Evolutionary conservation across 2,888 invertebrate species (phyloP).

Genomic region (Trichogramma evanescens): DNA sequence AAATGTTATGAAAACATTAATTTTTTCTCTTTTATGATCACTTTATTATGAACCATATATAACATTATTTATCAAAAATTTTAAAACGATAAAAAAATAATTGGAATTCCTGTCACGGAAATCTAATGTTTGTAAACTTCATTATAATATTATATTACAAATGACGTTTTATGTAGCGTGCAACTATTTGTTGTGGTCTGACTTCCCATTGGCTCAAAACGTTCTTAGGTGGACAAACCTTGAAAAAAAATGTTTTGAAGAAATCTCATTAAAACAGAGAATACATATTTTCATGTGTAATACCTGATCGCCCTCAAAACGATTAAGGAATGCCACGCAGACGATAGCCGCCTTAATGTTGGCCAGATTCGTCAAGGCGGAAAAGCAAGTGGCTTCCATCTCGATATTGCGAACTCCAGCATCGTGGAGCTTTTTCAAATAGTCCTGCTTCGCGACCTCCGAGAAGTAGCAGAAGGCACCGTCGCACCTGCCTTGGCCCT

Average conservation of each 20-base stretch:
- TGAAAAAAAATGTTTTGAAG: constrained; percentile 30
- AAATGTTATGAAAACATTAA: constrained; percentile 15
- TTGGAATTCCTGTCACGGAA: too few relatives aligned
- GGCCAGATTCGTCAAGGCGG: constrained; percentile 83
- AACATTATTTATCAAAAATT: not conserved
- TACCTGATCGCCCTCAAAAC: constrained; percentile 86
- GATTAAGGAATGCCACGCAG: constrained; percentile 82
- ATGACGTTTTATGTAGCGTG: constrained; percentile 65
- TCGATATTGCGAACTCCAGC: constrained; percentile 86
- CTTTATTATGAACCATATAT: not conserved
- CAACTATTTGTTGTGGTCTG: constrained; percentile 74
- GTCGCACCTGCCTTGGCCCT: constrained; percentile 88
- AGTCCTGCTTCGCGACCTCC: constrained; percentile 76
- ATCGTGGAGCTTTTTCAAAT: constrained; percentile 63
- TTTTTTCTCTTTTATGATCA: not conserved
- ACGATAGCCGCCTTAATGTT: constrained; percentile 82
- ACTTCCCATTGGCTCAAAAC: constrained; percentile 79
- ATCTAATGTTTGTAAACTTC: not conserved
- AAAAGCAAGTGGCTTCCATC: constrained; percentile 89
- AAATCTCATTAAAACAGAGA: not conserved
- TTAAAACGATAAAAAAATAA: not conserved
- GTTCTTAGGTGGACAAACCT: constrained; percentile 76
- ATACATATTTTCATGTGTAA: constrained; percentile 6
- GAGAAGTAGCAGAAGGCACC: constrained; percentile 90
- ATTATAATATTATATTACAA: not conserved